A percentile compares a stretch with the other conserved stretches of the same genome.
phyloP scores from a whole-genome alignment of 2,113 vertebrate genomes.

The Circaetus cinerascens region DNA sequence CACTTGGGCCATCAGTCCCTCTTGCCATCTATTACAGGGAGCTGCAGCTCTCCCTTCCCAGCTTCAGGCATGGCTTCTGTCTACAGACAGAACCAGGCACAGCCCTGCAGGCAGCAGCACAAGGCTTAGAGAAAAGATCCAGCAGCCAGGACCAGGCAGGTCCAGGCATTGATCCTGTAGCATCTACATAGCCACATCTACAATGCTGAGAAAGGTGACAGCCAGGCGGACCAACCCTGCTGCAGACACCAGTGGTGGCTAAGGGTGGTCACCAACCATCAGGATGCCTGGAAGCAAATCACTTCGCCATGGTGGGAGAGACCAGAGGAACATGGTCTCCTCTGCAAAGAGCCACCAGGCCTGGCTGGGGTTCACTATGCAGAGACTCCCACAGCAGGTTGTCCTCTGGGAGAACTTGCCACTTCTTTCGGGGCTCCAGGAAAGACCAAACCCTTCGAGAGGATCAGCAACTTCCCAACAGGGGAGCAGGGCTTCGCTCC shows the following conservation, averaged over 20 bases:
- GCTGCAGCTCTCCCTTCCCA: neutral
- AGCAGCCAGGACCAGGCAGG: neutral
- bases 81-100: neutral
- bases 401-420: too few species aligned
- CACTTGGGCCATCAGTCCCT: neutral
- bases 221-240: neutral
- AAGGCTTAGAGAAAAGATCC: neutral
- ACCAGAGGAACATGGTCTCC: fast-evolving
- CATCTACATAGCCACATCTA: neutral
- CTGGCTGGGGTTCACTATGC: neutral
- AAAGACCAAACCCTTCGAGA: neutral
- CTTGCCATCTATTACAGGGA: neutral
- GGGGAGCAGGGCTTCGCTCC: neutral
- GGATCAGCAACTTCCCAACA: neutral
- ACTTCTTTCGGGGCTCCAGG: neutral
- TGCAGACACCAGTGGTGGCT: neutral
- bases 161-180: neutral
- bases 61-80: neutral
- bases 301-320: neutral
- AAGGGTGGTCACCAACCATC: neutral
- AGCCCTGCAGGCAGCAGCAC: neutral
- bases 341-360: neutral
- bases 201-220: neutral
- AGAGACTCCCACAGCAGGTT: fast-evolving
- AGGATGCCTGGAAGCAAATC: neutral